Percentiles rank a stretch among this genome's conserved stretches.
Evolutionary conservation across 2,113 vertebrate species (phyloP).

Genomic region (Fukomys damarensis): DNA sequence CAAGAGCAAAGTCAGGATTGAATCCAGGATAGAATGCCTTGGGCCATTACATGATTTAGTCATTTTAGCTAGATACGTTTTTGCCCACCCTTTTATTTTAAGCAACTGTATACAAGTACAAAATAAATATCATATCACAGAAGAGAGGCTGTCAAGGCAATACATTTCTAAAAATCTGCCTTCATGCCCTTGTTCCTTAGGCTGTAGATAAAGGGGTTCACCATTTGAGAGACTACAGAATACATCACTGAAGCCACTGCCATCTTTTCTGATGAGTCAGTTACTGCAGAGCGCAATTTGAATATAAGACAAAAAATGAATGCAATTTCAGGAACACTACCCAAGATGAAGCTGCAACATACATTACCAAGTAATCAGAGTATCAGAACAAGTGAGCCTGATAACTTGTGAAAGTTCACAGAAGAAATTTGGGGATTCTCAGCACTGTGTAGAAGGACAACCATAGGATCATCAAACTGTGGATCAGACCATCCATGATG

Average conservation of each 20-base stretch:
- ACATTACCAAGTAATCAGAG: neutral
- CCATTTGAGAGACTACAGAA: neutral
- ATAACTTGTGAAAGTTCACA: no score
- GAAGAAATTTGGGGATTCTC: neutral
- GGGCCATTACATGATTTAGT: neutral
- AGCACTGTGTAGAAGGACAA: conserved; percentile 28
- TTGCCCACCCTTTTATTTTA: no score
- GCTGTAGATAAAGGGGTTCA: conserved; percentile 17
- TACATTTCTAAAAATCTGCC: neutral
- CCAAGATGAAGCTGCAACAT: neutral
- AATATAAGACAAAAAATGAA: neutral
- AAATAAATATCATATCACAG: neutral
- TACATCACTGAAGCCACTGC: conserved; percentile 25
- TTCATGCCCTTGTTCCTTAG: neutral
- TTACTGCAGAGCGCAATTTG: neutral
- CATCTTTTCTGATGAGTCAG: neutral
- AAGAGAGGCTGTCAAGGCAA: neutral
- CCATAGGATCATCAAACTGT: neutral
- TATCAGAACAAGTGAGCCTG: neutral
- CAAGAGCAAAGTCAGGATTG: neutral
- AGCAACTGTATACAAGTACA: neutral
- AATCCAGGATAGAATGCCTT: neutral
- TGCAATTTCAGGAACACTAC: neutral
- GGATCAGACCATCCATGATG: neutral
- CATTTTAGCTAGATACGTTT: neutral